A percentile compares a stretch with the other conserved stretches of the same genome.
Evolutionary conservation across 1,140 invertebrate species (phyloP).

Genomic region (Acromyrmex heyeri): DNA sequence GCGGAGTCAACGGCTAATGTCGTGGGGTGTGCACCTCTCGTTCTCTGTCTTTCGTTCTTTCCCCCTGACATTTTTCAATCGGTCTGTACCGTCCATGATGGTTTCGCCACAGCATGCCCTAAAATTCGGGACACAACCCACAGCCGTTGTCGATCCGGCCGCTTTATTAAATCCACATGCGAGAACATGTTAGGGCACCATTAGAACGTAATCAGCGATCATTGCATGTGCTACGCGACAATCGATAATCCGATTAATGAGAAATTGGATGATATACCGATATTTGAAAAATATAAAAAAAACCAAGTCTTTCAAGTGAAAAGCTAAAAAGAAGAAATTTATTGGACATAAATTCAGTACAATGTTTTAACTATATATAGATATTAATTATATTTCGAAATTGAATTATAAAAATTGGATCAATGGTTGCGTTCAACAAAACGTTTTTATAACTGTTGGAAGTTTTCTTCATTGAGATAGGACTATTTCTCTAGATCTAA

Average conservation of each 20-base stretch:
- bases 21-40: slow-evolving; percentile 53
- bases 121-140: slow-evolving; percentile 72
- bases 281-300: not conserved
- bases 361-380: not conserved
- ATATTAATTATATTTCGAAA: not conserved
- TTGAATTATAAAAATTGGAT: not conserved
- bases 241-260: not conserved
- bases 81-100: slow-evolving; percentile 31
- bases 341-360: not conserved
- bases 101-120: slow-evolving; percentile 51
- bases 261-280: not conserved
- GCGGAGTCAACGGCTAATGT: slow-evolving; percentile 78
- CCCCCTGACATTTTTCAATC: slow-evolving; percentile 71
- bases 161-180: slow-evolving; percentile 76
- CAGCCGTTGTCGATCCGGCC: slow-evolving; percentile 36
- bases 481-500: too few relatives aligned
- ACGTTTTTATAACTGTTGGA: too few relatives aligned
- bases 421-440: too few relatives aligned
- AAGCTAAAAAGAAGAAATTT: not conserved
- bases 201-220: slow-evolving; percentile 22
- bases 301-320: not conserved
- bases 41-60: slow-evolving; percentile 36
- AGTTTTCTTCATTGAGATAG: too few relatives aligned
- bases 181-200: slow-evolving; percentile 72
- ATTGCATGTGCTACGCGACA: not conserved